These are phyloP conservation scores for Anhinga anhinga DNA, from an alignment of 2,113 vertebrate species.

Conservation along the genomic window DNA sequence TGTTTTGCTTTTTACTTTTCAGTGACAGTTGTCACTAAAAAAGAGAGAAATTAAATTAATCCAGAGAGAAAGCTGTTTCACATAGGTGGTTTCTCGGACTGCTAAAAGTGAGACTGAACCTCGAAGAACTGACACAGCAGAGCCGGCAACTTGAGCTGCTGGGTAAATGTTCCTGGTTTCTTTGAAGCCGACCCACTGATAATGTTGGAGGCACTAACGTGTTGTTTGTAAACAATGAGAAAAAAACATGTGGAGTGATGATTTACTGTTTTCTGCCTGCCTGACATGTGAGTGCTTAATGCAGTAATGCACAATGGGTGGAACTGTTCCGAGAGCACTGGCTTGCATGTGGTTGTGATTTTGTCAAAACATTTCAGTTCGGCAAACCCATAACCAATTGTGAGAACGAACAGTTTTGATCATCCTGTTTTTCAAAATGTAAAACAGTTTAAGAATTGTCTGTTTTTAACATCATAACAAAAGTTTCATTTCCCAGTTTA, in stretches of 20 bases:
- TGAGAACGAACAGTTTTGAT: constrained; percentile 52
- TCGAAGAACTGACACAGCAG: neutral
- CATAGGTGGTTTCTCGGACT: neutral
- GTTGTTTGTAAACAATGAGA: constrained; percentile 29
- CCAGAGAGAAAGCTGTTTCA: neutral
- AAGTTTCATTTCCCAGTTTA: constrained; percentile 54
- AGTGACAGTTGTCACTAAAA: neutral
- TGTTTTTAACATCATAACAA: constrained; percentile 53
- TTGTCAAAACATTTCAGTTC: constrained; percentile 60
- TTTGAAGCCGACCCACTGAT: neutral
- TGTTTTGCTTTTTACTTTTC: neutral
- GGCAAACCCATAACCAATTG: neutral
- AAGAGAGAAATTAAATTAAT: constrained; percentile 4
- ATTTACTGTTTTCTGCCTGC: constrained; percentile 28
- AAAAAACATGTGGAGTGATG: neutral
- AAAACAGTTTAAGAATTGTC: constrained; percentile 39
- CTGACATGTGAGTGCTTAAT: neutral
- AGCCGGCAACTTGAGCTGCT: neutral
- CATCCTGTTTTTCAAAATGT: constrained; percentile 29
- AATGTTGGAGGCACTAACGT: neutral
- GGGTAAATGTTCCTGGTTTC: neutral
- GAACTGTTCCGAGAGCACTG: neutral
- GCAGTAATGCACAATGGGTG: constrained; percentile 1
- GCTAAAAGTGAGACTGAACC: neutral
- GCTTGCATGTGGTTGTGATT: constrained; percentile 20